Evolutionary conservation across 2,888 invertebrate species (phyloP), one percentile per base, ranked within the genome.

Genomic region (Pollenia labialis): DNA sequence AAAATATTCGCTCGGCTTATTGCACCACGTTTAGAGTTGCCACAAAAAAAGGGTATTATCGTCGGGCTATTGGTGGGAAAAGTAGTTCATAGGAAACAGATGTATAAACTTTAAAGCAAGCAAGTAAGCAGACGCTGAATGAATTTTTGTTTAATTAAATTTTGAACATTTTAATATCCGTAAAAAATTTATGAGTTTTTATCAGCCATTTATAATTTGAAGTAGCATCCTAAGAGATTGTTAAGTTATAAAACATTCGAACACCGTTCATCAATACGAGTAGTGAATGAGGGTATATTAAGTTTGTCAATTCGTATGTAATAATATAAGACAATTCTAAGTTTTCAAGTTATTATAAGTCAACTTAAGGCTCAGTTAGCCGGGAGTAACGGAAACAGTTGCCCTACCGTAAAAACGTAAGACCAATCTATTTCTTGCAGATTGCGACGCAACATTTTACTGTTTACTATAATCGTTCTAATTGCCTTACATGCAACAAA

Each of bases 201-300:
- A 91, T 89, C 83, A 90, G 90, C 88, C 90, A 90, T 90, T 88
- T 54, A 90, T 90, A 92, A 91, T 92, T 89, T 90, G 12, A 60
- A 75, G 89, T 89, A 88, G 89, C 89, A 83, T 88, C 89, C 90
- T 84, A 89, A 91, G 91, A 88, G 80, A 64, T 54, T 64, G 62
- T 71, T 54, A 71, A 71, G 52, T 42, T 12, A 44, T 50, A 50
- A 50, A 52, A 62, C 2, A 32, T 32, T 32, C 6, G 32, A 0
- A 32, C 6, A 32, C 32, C 32, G 4, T 32, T 32, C 32, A 32
- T 6, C 32, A 32, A 32, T 32, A 32, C 32, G 32, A 32, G 32
- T 32, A 6, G 32, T 32, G 32, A 32, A 4, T 32, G 32, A 32
- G 32, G 32, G 32, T 32, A 32, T 32, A 32, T 32, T 32, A 32